Base-by-base conservation (phyloP, 2,113 vertebrate species). In the Chloropsis cyanopogon region DNA sequence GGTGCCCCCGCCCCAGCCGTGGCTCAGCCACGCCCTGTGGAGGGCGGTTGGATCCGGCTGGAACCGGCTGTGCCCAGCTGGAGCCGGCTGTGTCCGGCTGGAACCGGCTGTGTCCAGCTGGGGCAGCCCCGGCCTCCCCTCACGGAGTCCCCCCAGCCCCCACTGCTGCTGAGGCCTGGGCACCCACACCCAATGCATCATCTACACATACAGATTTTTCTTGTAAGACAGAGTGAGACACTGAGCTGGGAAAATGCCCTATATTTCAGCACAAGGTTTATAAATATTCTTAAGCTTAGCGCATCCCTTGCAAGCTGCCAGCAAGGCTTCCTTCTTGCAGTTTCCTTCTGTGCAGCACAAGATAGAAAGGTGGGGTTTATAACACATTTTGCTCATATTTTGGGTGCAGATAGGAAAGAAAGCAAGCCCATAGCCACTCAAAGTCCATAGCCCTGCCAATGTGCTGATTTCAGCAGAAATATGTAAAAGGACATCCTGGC, bases 1-100 rank as follows among this genome's bases (percentile, higher is more conserved):
- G 4, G 4, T 3, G 0, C 4, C 11, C 3, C 3, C 0, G 0
- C 11, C 14, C 3, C 0, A 0, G 5, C n/a, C 5, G 0, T 0
- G 1, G 14, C 15, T 37, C 21, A 33, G 68, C 16, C 0, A 0
- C 1, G 5, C 39, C 49, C 39, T 57, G 14, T 0, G 0, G 16
- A 6, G 18, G 11, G 19, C 1, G 0, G 2, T 1, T 9, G 24
- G 46, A 75, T 14, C 31, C 3, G 3, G 59, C 24, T 37, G 35
- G 35, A 46, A n/a, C 31, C 1, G 1, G 9, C 37, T 68, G 66
- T 47, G 14, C 1, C n/a, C 1, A 1, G 19, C 31, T 56, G 20
- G 17, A 35, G 21, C 5, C 0, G 0, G 16, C 52, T 84, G 41
- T 49, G 23, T 2, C 33, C 0, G 0, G 20, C 26, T 77, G 64